Conservation (phyloP, 2,797 vertebrate genomes). For the Okamejei kenojei region DNA sequence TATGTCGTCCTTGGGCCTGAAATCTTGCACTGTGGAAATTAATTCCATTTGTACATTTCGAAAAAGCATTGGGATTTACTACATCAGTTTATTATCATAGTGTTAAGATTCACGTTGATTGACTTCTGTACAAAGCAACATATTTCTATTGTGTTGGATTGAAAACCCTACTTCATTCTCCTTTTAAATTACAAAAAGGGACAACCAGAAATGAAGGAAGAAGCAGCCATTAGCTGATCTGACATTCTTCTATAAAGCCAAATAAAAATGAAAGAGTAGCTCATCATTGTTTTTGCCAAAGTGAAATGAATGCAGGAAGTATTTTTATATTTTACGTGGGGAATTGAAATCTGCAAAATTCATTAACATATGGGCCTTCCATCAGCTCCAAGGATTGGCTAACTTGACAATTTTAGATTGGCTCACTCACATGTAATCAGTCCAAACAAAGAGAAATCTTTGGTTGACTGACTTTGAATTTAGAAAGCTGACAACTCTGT, state of each 20-base stretch:
- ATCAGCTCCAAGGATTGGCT: neutral
- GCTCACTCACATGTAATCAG: slow-evolving; percentile 2
- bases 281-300: neutral
- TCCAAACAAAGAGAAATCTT: slow-evolving; percentile 24
- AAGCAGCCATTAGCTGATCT: slow-evolving; percentile 2
- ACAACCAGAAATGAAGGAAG: neutral
- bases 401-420: slow-evolving; percentile 31
- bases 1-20: neutral
- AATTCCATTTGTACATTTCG: neutral
- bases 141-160: neutral
- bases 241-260: slow-evolving; percentile 7
- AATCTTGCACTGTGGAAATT: neutral
- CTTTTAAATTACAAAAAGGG: neutral
- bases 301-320: slow-evolving; percentile 11
- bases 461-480: slow-evolving; percentile 29
- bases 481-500: slow-evolving; percentile 26
- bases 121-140: neutral
- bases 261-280: slow-evolving; percentile 32
- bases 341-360: neutral
- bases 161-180: neutral
- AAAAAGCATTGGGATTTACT: neutral
- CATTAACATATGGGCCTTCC: neutral
- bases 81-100: neutral
- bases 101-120: neutral
- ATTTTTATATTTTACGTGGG: neutral